A percentile compares a stretch with the other conserved stretches of the same genome.
phyloP scores from a whole-genome alignment of 2,113 vertebrate species.

The Solea solea region DNA sequence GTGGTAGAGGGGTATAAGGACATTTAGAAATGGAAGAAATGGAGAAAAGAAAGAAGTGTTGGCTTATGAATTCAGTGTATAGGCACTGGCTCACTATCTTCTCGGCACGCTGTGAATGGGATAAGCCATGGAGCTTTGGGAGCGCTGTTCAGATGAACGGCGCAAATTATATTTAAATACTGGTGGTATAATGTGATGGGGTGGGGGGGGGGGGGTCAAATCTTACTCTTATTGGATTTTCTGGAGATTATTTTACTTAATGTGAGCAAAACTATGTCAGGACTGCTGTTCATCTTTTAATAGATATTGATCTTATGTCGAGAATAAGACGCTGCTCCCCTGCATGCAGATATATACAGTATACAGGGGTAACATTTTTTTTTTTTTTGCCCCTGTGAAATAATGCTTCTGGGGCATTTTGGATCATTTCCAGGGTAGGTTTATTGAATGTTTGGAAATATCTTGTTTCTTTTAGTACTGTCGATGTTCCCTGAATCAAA shows the following conservation, averaged over 20 bases:
- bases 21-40: slow-evolving; percentile 17
- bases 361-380: too few relatives aligned
- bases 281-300: slow-evolving; percentile 29
- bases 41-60: slow-evolving; percentile 1
- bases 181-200: background rate
- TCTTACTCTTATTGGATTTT: slow-evolving; percentile 22
- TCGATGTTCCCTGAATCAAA: too few relatives aligned
- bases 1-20: background rate
- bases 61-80: slow-evolving; percentile 9
- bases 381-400: too few relatives aligned
- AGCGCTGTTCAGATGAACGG: background rate
- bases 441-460: too few relatives aligned
- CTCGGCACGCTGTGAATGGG: slow-evolving; percentile 18
- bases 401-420: too few relatives aligned
- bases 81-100: slow-evolving; percentile 14
- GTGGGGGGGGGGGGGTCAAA: slow-evolving; percentile 2
- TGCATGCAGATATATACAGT: background rate
- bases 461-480: too few relatives aligned
- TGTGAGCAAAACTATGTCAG: slow-evolving; percentile 11
- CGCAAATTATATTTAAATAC: slow-evolving; percentile 2
- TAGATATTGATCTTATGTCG: slow-evolving; percentile 16
- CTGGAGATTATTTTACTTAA: slow-evolving; percentile 25
- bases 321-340: background rate
- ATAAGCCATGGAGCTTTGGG: slow-evolving; percentile 8
- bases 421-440: too few relatives aligned